Conservation (phyloP, 2,888 invertebrate genomes). For the Cataglyphis albicans region DNA sequence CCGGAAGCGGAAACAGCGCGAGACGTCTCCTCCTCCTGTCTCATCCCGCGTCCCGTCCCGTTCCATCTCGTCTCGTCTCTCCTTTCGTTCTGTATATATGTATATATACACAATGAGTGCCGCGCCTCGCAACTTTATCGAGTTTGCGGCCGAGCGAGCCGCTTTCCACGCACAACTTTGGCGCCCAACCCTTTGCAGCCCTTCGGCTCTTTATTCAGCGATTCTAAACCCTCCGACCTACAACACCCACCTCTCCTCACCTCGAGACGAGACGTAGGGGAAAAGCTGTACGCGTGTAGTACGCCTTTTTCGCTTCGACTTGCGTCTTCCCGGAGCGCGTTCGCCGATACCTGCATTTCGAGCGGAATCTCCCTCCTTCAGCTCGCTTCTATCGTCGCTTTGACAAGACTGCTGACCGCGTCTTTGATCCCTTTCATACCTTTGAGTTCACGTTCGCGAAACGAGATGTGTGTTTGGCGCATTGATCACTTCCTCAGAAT, state of each 20-base stretch:
- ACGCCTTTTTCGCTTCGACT: conserved; percentile 36
- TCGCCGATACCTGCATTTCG: conserved; percentile 10
- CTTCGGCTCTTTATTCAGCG: conserved; percentile 78
- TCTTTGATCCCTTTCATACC: conserved; percentile 61
- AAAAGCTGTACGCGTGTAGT: conserved; percentile 62
- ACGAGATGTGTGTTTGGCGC: conserved; percentile 20
- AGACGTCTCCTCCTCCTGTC: conserved; percentile 70
- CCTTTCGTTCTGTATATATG: conserved; percentile 3
- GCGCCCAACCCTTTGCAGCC: conserved; percentile 67
- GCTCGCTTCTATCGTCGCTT: neutral
- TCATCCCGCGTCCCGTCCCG: conserved; percentile 25
- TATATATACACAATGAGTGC: conserved; percentile 56
- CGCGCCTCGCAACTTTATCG: conserved; percentile 82
- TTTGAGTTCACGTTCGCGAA: conserved; percentile 56
- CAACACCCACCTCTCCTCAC: conserved; percentile 48
- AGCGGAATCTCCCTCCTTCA: neutral
- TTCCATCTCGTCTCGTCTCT: conserved; percentile 25
- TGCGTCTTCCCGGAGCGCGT: neutral
- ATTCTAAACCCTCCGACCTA: conserved; percentile 69
- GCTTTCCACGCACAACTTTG: conserved; percentile 83
- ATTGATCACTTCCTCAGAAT: conserved; percentile 1
- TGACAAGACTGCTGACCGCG: conserved; percentile 24
- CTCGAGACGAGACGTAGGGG: conserved; percentile 11
- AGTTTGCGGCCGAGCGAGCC: conserved; percentile 83
- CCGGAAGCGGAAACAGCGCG: conserved; percentile 80